Evolutionary conservation across 2,888 invertebrate genomes (phyloP), one percentile per base, ranked within the genome.

Genomic region (Parascotia fuliginaria): DNA sequence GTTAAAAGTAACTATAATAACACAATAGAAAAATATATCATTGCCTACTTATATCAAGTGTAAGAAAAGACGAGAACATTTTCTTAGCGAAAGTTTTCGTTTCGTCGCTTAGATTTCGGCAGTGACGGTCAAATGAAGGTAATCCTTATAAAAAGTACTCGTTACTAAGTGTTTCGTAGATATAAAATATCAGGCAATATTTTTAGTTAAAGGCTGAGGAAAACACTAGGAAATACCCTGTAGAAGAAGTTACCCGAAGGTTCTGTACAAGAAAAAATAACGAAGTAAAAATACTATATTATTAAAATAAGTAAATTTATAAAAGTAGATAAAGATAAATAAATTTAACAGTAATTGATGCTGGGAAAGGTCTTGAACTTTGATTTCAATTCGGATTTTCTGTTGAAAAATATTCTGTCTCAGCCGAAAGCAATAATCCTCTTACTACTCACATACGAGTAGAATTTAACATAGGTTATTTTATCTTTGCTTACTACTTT

Each of bases 151-250:
- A 32, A 19, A 41, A 47, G 19, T 15, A 39, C 24, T 42, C 14
- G 16, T 38, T 51, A 37, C 46, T 55, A 39, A 65, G 50, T 51
- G 44, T 42, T 37, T 13, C 49, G 28, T 9, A 55, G 45, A 51
- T 58, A 67, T 59, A 57, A n/a, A n/a, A 70, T 70, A 71, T 60
- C 60, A 46, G 54, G 56, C 45, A 55, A 65, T 50, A 62, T 64
- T 55, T 60, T 55, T 54, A 56, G 62, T 58, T 65, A 73, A 76
- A 70, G 69, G 65, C 55, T 68, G 60, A 24, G 7, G 24, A 24
- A 24, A 24, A 24, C 2, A 19, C 19, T 19, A 19, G 19, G 5
- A 19, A 19, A 19, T 2, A 3, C 3, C 19, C 2, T 3, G 19
- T 19, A 19, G 19, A 19, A 19, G 3, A 3, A 19, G 19, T 19